phyloP scores from a whole-genome alignment of 2,113 vertebrate genomes.

The Erythrolamprus reginae region DNA sequence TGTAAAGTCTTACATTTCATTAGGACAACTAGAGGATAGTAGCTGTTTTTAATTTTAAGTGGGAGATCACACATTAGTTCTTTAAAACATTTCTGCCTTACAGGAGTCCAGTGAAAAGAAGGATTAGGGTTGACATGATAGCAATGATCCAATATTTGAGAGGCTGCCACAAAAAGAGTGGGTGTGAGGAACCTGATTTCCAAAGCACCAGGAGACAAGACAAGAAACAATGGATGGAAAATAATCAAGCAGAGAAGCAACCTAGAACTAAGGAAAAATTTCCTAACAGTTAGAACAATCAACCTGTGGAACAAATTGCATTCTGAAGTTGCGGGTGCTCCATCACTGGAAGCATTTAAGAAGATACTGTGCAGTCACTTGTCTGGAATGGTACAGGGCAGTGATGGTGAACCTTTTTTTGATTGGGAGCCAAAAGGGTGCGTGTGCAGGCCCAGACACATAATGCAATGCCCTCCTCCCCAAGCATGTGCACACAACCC shows the following conservation, averaged over 20 bases:
- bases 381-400: not conserved
- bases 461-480: no score
- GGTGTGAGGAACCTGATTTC: not conserved
- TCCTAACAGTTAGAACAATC: no score
- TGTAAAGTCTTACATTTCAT: not conserved
- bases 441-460: no score
- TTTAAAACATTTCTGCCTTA: not conserved
- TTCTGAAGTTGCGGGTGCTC: no score
- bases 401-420: no score
- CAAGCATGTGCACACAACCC: no score
- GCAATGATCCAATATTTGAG: not conserved
- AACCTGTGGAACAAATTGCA: no score
- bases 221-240: no score
- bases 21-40: not conserved
- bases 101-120: not conserved
- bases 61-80: not conserved
- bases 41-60: not conserved
- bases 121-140: not conserved
- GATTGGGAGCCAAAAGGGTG: no score
- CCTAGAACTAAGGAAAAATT: no score
- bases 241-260: no score
- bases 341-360: not conserved
- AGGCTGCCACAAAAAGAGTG: not conserved
- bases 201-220: not conserved
- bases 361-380: not conserved